A percentile compares a stretch with the other conserved stretches of the same genome.
These are phyloP conservation scores for Trissolcus brochymenae DNA, from an alignment of 2,888 invertebrate species.

Conservation along the genomic window DNA sequence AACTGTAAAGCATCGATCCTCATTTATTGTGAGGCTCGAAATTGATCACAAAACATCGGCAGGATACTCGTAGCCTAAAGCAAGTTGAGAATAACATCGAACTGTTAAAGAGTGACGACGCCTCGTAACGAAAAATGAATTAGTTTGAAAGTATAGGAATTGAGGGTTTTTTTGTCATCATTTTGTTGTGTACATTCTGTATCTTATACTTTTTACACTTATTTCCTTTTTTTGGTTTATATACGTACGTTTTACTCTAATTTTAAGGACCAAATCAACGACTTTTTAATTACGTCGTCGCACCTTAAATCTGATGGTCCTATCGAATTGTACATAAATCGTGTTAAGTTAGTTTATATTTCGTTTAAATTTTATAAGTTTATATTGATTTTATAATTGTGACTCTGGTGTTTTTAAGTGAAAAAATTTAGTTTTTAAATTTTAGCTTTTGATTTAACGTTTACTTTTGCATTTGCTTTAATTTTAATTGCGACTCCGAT, in stretches of 20 bases:
- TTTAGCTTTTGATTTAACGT: too few relatives aligned
- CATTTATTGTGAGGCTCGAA: conserved; percentile 65
- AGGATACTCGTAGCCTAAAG: conserved; percentile 47
- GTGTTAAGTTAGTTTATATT: background rate
- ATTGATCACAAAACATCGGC: conserved; percentile 61
- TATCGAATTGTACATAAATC: background rate
- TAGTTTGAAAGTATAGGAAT: conserved; percentile 10
- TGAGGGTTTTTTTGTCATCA: conserved; percentile 7
- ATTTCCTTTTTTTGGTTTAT: background rate
- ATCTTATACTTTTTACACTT: too few relatives aligned
- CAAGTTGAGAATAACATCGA: conserved; percentile 33
- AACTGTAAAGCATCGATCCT: conserved; percentile 68
- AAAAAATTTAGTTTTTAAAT: background rate
- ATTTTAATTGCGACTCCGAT: background rate
- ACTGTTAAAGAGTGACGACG: conserved; percentile 8
- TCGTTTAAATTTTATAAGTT: too few relatives aligned
- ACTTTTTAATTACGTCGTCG: too few relatives aligned
- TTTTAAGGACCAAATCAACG: background rate
- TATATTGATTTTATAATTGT: background rate
- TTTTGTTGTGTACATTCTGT: background rate
- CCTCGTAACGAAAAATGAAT: conserved; percentile 34
- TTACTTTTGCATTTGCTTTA: background rate
- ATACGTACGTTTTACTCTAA: too few relatives aligned
- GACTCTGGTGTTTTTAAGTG: background rate
- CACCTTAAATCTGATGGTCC: too few relatives aligned